Evolutionary conservation across 2,797 vertebrate genomes (phyloP).

Genomic region (Lutjanus campechanus): DNA sequence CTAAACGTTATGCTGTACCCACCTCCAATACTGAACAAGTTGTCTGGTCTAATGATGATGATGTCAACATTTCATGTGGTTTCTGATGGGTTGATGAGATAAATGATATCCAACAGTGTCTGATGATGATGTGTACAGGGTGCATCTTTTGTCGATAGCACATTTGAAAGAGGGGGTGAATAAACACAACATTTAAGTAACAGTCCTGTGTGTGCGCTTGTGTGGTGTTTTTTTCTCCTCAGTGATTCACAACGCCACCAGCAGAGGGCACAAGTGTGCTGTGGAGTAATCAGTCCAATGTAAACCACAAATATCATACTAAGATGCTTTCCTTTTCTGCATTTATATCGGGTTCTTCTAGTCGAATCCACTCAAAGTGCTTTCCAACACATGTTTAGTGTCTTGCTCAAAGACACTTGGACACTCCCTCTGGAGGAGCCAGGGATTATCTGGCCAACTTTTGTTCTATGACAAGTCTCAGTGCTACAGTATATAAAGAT

Average conservation of each 20-base stretch:
- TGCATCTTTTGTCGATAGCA: slow-evolving; percentile 77
- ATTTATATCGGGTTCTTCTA: no score
- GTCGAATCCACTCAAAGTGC: no score
- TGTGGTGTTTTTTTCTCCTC: slow-evolving; percentile 40
- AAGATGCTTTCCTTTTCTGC: neutral
- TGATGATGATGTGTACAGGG: slow-evolving; percentile 73
- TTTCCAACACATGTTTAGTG: no score
- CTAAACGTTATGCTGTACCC: slow-evolving; percentile 79
- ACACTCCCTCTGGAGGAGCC: no score
- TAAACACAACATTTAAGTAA: slow-evolving; percentile 72
- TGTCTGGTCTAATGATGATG: slow-evolving; percentile 72
- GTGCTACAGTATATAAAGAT: no score
- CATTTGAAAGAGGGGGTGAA: slow-evolving; percentile 67
- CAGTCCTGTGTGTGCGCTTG: slow-evolving; percentile 7
- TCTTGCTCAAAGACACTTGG: no score
- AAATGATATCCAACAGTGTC: slow-evolving; percentile 68
- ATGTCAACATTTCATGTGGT: slow-evolving; percentile 67
- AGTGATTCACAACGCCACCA: slow-evolving; percentile 22
- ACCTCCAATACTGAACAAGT: slow-evolving; percentile 71
- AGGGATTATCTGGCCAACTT: no score
- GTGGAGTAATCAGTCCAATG: neutral
- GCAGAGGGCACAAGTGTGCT: slow-evolving; percentile 43
- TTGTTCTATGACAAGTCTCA: no score
- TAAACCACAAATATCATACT: neutral
- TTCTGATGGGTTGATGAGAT: slow-evolving; percentile 57